Evolutionary conservation across 2,797 vertebrate genomes (phyloP).

Genomic region (Propithecus deckenii): DNA sequence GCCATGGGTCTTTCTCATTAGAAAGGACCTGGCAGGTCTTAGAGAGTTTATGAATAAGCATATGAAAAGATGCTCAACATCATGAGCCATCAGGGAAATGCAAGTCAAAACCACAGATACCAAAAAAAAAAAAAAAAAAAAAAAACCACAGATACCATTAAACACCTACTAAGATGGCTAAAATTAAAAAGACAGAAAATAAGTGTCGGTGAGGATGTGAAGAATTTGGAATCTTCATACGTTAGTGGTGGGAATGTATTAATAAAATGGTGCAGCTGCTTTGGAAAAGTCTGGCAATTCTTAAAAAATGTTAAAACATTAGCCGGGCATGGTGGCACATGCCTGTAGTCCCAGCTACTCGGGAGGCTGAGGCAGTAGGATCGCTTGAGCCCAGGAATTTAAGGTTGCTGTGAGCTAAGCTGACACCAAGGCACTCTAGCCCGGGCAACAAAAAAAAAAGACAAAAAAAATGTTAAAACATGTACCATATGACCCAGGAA

Average conservation of each 20-base stretch:
- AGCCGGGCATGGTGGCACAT: no score
- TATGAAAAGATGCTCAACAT: not conserved
- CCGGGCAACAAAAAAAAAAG: no score
- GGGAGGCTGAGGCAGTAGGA: no score
- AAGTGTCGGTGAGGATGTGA: not conserved
- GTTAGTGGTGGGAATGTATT: not conserved
- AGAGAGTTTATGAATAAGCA: not conserved
- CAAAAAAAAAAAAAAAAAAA: no score
- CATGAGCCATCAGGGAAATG: constrained; percentile 1
- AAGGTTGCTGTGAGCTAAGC: no score
- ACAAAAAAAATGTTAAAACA: not conserved
- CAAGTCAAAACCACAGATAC: not conserved
- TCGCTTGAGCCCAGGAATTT: no score
- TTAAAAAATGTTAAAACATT: not conserved
- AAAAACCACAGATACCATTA: not conserved
- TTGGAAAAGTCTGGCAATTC: not conserved
- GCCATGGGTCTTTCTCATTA: not conserved
- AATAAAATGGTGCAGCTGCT: not conserved
- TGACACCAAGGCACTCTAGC: no score
- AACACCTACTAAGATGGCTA: not conserved
- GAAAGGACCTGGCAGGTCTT: not conserved
- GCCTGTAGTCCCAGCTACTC: no score
- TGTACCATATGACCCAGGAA: not conserved
- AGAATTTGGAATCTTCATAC: not conserved
- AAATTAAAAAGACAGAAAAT: not conserved